Conservation (phyloP, 2,888 invertebrate species). For the Sinodicranocentrus sp. region DNA sequence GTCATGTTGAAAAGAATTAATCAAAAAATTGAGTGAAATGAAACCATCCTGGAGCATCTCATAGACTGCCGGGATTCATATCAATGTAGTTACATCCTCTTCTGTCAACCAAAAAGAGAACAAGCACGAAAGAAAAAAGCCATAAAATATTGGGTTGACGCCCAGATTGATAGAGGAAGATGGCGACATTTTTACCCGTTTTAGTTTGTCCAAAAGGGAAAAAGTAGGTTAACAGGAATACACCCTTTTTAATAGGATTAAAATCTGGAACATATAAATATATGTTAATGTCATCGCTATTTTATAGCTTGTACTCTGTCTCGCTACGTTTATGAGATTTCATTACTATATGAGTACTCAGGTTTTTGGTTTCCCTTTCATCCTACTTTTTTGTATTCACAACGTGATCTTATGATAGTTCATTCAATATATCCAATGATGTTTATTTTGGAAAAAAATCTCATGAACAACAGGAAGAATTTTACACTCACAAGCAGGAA, state of each 20-base stretch:
- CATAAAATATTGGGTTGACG: conserved; percentile 23
- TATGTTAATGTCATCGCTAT: conserved; percentile 2
- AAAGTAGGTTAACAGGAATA: conserved; percentile 10
- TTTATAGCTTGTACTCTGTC: too few relatives aligned
- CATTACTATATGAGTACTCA: too few relatives aligned
- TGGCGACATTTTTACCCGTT: background rate
- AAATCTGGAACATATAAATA: background rate
- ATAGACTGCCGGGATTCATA: too few relatives aligned
- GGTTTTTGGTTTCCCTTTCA: too few relatives aligned
- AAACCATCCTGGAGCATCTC: background rate
- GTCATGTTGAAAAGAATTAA: background rate
- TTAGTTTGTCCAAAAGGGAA: background rate
- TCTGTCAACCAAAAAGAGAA: background rate
- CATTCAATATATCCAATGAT: too few relatives aligned
- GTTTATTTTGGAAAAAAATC: too few relatives aligned
- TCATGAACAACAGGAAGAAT: too few relatives aligned
- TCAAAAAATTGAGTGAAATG: background rate
- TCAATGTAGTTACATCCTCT: background rate
- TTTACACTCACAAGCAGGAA: too few relatives aligned
- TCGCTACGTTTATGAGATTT: too few relatives aligned
- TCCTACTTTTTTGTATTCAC: too few relatives aligned
- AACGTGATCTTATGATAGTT: too few relatives aligned
- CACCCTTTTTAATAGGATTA: conserved; percentile 20
- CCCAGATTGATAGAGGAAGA: background rate
- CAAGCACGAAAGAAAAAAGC: background rate